Evolutionary conservation across 2,888 invertebrate species (phyloP).

Genomic region (Galerucella pusilla): DNA sequence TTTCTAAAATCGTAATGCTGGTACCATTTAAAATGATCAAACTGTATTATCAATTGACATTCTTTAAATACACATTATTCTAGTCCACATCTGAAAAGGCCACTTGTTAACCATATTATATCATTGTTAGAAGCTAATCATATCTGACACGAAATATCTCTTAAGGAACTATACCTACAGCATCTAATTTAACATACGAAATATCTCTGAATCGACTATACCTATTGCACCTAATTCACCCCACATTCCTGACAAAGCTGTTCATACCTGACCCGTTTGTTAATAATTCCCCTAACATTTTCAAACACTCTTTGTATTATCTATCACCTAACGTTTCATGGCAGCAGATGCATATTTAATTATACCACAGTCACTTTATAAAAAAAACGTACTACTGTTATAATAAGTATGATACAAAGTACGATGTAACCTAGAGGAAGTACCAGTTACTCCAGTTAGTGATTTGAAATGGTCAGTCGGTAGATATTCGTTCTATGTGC

Average conservation of each 20-base stretch:
- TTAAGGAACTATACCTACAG: too few species aligned
- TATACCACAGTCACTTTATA: background rate
- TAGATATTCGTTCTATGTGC: background rate
- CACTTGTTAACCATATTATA: too few species aligned
- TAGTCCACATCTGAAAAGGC: too few species aligned
- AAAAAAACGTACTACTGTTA: constrained; percentile 22
- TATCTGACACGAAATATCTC: too few species aligned
- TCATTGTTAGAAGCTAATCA: too few species aligned
- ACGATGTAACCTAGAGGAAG: constrained; percentile 18
- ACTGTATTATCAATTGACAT: too few species aligned
- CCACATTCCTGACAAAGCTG: constrained; percentile 1
- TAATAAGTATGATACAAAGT: background rate
- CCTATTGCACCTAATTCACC: too few species aligned
- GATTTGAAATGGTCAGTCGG: constrained; percentile 1
- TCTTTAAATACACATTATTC: too few species aligned
- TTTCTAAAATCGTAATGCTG: too few species aligned
- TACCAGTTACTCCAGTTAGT: constrained; percentile 10
- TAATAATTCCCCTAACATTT: constrained; percentile 15
- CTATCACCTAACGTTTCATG: constrained; percentile 2
- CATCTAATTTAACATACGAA: too few species aligned
- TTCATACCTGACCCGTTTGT: constrained; percentile 4
- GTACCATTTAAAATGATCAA: too few species aligned
- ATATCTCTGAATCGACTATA: too few species aligned
- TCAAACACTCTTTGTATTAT: background rate
- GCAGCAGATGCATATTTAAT: constrained; percentile 20